Evolutionary conservation across 2,113 vertebrate species (phyloP).

Genomic region (Euleptes europaea): DNA sequence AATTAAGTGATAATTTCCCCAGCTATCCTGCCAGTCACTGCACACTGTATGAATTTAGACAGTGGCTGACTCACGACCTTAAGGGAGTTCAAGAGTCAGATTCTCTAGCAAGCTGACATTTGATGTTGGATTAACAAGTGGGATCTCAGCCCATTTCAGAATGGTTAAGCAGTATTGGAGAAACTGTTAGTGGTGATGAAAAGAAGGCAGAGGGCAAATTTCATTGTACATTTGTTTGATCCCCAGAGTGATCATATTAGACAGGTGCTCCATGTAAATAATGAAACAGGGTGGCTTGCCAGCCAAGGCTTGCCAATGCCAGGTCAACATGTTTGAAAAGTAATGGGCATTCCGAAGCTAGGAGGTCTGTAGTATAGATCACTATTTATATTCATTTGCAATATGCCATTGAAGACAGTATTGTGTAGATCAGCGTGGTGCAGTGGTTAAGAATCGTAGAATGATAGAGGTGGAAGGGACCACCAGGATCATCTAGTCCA

Average conservation of each 20-base stretch:
- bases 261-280: conserved; percentile 31
- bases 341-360: not conserved
- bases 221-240: not conserved
- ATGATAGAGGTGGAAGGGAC: too few relatives aligned
- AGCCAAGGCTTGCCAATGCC: not conserved
- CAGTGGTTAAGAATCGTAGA: too few relatives aligned
- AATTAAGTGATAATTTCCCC: not conserved
- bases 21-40: not conserved
- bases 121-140: not conserved
- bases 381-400: not conserved
- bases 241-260: conserved; percentile 16
- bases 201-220: not conserved
- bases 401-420: not conserved
- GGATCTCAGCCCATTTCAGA: not conserved
- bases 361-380: not conserved
- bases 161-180: not conserved
- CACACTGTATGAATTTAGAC: not conserved
- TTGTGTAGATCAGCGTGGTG: too few relatives aligned
- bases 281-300: not conserved
- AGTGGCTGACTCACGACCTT: conserved; percentile 19
- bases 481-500: too few relatives aligned
- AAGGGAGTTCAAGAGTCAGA: not conserved
- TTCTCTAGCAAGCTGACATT: not conserved
- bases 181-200: not conserved
- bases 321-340: not conserved